phyloP scores from a whole-genome alignment of 2,888 invertebrate genomes.

The Eupsilia transversa region DNA sequence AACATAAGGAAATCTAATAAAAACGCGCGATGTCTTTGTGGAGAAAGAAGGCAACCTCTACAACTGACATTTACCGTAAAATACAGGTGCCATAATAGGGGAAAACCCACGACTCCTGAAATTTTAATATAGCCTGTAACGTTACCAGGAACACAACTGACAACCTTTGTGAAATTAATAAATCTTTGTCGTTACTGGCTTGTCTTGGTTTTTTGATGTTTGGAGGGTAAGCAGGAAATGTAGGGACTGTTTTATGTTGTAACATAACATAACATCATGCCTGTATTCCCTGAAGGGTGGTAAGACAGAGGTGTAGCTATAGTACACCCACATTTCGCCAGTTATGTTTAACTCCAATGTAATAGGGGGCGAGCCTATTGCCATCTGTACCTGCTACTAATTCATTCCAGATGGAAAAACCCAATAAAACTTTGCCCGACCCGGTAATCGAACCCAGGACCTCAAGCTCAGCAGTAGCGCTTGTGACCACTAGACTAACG shows the following conservation, averaged over 20 bases:
- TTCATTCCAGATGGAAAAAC: no score
- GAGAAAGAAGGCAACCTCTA: constrained; percentile 38
- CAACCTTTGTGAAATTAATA: constrained; percentile 63
- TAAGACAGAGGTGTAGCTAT: no score
- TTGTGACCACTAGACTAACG: no score
- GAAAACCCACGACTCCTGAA: constrained; percentile 55
- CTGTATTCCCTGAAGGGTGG: no score
- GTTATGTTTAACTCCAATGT: no score
- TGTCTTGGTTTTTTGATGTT: constrained; percentile 36
- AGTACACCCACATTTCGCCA: no score
- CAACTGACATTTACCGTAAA: constrained; percentile 53
- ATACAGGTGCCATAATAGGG: constrained; percentile 53
- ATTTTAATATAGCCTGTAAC: constrained; percentile 61
- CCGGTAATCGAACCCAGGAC: no score
- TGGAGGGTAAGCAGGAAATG: neutral
- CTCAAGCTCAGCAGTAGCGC: no score
- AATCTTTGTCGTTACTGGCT: constrained; percentile 55
- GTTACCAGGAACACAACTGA: constrained; percentile 44
- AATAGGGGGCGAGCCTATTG: no score
- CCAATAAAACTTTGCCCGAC: no score
- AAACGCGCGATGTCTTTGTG: constrained; percentile 40
- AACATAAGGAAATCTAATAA: constrained; percentile 54
- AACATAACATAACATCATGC: no score
- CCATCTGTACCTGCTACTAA: no score
- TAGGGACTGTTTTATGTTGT: constrained; percentile 5